Base-by-base conservation (phyloP, 2,113 vertebrate species). In the Crocuta crocuta region DNA sequence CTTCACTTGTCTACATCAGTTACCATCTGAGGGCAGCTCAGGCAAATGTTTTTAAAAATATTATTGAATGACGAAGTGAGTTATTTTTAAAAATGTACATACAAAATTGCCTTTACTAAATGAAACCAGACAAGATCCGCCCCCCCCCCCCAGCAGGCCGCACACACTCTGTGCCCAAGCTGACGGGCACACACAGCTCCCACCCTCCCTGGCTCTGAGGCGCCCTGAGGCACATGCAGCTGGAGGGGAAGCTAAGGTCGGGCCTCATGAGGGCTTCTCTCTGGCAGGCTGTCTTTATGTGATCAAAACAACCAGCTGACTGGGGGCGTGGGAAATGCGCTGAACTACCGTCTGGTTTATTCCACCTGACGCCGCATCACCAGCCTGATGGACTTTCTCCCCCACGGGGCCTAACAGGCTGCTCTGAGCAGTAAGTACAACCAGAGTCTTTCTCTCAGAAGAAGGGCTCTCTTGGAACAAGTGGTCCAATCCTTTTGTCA, bases 141-240 rank as follows among this genome's bases (percentile, higher is more conserved):
- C 19, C 58, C 0, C 21, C 1, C 16, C 26, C 68, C 35, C 50
- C 24, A 63, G 35, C 1, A 11, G 65, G 13, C 7, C 43, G 31
- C 7, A 2, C 0, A 2, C 4, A 50, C n/a, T 5, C 12, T 4
- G 50, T 16, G 16, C 11, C 10, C 4, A 21, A 19, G 80, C 16
- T 61, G 58, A 8, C 21, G 0, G 58, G 58, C 23, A 24, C 48
- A 10, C 10, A 4, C 1, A 53, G 73, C n/a, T 65, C 50, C 5
- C 15, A 2, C 45, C 8, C 2, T 7, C 26, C 10, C 39, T 5
- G 31, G 70, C 55, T 80, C 73, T 6, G 13, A 53, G 17, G 71
- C 15, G 48, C 74, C 16, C 35, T 3, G 53, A 24, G 3, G 24
- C 39, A 11, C 15, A 8, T 0, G 19, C 23, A 26, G 65, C 39